Percentiles rank a stretch among this genome's conserved stretches.
phyloP scores from a whole-genome alignment of 1,140 invertebrate genomes.

The Fopius arisanus region DNA sequence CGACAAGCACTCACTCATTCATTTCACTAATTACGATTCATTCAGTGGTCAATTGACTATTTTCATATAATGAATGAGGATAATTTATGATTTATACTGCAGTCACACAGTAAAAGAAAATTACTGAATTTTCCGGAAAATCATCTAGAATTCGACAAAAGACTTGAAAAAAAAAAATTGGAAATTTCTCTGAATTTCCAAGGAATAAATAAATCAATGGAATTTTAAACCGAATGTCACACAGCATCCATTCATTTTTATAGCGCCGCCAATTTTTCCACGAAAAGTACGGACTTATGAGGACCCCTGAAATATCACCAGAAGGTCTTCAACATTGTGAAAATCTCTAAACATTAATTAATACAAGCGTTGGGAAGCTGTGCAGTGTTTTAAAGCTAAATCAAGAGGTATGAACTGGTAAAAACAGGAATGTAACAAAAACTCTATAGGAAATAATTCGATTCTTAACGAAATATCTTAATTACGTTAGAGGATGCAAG shows the following conservation, averaged over 20 bases:
- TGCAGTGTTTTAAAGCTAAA: slow-evolving; percentile 37
- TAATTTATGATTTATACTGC: neutral
- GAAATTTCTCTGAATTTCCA: no score
- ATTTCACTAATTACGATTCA: slow-evolving; percentile 17
- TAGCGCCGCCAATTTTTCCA: no score
- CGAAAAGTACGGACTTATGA: no score
- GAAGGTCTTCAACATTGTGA: neutral
- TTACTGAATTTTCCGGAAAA: no score
- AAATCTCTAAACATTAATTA: neutral
- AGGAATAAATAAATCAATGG: no score
- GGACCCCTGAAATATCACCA: no score
- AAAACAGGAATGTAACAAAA: slow-evolving; percentile 15
- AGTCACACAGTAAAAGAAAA: no score
- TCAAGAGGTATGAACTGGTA: neutral
- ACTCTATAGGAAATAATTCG: neutral
- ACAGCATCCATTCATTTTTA: no score
- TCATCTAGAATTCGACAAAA: no score
- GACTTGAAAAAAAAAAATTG: no score
- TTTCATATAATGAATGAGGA: neutral
- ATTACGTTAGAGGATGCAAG: slow-evolving; percentile 13
- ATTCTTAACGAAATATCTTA: neutral
- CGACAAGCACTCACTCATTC: slow-evolving; percentile 19
- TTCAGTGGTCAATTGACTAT: slow-evolving; percentile 17
- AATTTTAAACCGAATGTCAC: no score
- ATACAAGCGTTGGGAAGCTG: slow-evolving; percentile 24